Conservation (phyloP, 1,140 invertebrate genomes). For the Rhagoletis zephyria region DNA sequence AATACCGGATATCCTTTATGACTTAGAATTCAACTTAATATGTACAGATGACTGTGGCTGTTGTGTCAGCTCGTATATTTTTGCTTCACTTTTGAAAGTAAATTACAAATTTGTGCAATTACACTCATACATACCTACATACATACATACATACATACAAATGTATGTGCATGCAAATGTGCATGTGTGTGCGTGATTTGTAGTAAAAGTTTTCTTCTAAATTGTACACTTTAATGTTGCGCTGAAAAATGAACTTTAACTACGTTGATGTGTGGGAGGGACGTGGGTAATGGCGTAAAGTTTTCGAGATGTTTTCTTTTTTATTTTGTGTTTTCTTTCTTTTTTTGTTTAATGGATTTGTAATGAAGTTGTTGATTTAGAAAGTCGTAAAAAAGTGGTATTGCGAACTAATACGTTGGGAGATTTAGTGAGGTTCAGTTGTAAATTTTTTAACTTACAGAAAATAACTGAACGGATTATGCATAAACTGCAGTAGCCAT, state of each 20-base stretch:
- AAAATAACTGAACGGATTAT: no score
- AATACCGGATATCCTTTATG: constrained; percentile 42
- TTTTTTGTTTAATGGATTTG: no score
- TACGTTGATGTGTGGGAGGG: neutral
- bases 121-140: neutral
- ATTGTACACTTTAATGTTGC: neutral
- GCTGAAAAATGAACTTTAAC: neutral
- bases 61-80: neutral
- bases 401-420: no score
- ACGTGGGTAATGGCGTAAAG: no score
- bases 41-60: neutral
- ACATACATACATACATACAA: no score
- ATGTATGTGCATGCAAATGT: neutral
- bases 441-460: no score
- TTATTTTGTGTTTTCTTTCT: no score
- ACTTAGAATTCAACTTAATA: neutral
- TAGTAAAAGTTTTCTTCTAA: constrained; percentile 3
- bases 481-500: no score
- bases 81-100: neutral
- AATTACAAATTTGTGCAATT: constrained; percentile 27
- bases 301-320: no score
- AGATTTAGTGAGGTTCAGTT: no score
- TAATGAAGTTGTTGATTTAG: no score
- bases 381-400: neutral
- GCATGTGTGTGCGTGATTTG: neutral